Evolutionary conservation across 2,888 invertebrate genomes (phyloP).

Genomic region (Theodoxus fluviatilis): DNA sequence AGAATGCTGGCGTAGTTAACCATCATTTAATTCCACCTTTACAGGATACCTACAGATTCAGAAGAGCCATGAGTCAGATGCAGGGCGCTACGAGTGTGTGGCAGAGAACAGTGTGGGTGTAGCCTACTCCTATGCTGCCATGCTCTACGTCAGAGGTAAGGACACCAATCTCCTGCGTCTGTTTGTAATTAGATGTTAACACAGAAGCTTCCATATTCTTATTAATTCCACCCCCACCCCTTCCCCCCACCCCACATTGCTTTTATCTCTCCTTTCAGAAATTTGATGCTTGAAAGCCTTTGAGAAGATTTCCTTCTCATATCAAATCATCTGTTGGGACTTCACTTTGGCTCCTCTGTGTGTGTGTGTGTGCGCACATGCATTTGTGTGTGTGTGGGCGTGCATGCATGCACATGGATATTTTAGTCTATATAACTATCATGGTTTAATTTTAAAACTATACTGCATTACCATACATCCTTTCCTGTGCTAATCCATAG

Average conservation of each 20-base stretch:
- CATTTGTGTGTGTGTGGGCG: not conserved
- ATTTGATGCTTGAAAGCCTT: too few species aligned
- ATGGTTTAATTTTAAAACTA: too few species aligned
- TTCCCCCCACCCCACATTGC: not conserved
- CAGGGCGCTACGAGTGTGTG: constrained; percentile 95
- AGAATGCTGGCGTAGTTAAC: too few species aligned
- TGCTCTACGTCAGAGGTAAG: constrained; percentile 91
- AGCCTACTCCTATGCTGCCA: constrained; percentile 85
- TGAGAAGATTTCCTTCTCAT: not conserved
- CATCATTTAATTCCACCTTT: too few species aligned
- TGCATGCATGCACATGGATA: constrained; percentile 1
- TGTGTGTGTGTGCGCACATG: not conserved
- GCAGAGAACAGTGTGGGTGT: constrained; percentile 93
- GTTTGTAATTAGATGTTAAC: too few species aligned
- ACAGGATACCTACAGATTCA: constrained; percentile 87
- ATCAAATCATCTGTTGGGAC: not conserved
- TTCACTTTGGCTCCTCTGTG: not conserved
- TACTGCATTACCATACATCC: too few species aligned
- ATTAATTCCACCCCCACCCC: not conserved
- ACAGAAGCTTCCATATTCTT: too few species aligned
- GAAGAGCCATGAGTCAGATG: constrained; percentile 87
- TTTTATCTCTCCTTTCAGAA: not conserved
- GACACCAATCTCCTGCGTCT: too few species aligned
- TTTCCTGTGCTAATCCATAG: too few species aligned
- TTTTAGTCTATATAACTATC: too few species aligned